Base-by-base conservation (phyloP, 2,113 vertebrate species). In the Galbula dea region DNA sequence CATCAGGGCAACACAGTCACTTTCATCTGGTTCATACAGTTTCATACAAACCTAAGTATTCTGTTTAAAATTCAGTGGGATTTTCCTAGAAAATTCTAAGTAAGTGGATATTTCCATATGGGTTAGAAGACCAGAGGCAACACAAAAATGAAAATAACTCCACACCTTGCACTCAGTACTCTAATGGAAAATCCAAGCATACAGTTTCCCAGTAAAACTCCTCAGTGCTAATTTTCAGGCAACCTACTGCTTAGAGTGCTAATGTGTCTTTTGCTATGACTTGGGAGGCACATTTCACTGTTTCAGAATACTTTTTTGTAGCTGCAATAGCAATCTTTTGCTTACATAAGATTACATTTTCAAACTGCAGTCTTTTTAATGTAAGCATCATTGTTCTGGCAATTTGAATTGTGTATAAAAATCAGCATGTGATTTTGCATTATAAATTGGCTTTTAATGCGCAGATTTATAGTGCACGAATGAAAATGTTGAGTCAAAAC, bases 341-440 rank as follows among this genome's bases (percentile, higher is more conserved):
- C 57, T 51, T 76, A 15, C 58, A 32, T 58, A 79, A 63, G 61
- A 52, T 69, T 41, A 36, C n/a, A 39, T 69, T 87, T 90, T 87
- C 46, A 72, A 92, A 85, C 82, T 43, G 20, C 29, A 62, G 32
- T 32, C 34, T 86, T 85, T 91, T 69, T 82, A 83, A 81, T 79
- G 19, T 37, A 75, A 68, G 45, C 4, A 1, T 22, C 36, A 79
- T 90, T 92, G 58, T 89, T 92, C 37, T 49, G 10, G 46, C 26
- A 69, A 92, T 86, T 85, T 90, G 89, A 92, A 92, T 89, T 73
- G 81, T 41, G 62, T 69, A 73, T 61, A 69, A 76, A 95, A 87
- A 76, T 82, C 66, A 82, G 29, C 45, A 58, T 76, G 23, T 62
- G 36, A 52, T 73, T 96, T 95, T 95, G 83, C 81, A 90, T 96